phyloP scores from a whole-genome alignment of 1,140 invertebrate genomes.

The Sitophilus oryzae region DNA sequence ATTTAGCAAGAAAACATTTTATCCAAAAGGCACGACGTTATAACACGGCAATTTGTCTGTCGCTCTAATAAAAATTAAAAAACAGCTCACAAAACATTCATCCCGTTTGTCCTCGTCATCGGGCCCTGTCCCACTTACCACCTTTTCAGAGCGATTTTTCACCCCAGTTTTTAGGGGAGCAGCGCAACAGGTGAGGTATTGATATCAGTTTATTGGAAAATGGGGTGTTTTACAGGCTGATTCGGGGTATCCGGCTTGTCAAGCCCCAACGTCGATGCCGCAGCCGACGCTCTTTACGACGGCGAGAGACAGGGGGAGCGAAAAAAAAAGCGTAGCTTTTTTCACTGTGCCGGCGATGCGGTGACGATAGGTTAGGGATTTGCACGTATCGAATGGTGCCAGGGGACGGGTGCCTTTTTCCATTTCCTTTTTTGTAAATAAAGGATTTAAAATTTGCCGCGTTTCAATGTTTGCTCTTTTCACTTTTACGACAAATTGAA shows the following conservation, averaged over 20 bases:
- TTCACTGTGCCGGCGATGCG: constrained; percentile 5
- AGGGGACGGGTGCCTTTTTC: too few relatives aligned
- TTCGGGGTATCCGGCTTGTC: constrained; percentile 35
- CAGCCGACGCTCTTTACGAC: too few relatives aligned
- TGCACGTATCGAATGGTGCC: background rate
- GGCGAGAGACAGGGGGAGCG: constrained; percentile 12
- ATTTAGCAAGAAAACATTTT: too few relatives aligned
- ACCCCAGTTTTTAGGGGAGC: constrained; percentile 25
- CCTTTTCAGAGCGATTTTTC: constrained; percentile 31
- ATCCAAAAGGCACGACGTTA: too few relatives aligned
- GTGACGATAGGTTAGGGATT: constrained; percentile 16
- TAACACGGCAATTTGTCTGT: too few relatives aligned
- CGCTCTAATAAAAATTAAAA: too few relatives aligned
- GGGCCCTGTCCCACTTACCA: background rate
- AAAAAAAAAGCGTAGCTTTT: constrained; percentile 7
- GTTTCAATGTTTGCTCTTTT: too few relatives aligned
- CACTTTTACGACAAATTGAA: too few relatives aligned
- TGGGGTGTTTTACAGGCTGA: constrained; percentile 40
- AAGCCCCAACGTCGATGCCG: constrained; percentile 26
- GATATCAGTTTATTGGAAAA: constrained; percentile 46
- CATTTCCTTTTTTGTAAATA: too few relatives aligned
- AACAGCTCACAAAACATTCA: too few relatives aligned
- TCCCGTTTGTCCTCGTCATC: background rate
- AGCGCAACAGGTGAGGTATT: constrained; percentile 42
- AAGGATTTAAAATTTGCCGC: too few relatives aligned